A percentile compares a stretch with the other conserved stretches of the same genome.
phyloP scores from a whole-genome alignment of 64 coral and sea anemone species.

The Stylophora pistillata region DNA sequence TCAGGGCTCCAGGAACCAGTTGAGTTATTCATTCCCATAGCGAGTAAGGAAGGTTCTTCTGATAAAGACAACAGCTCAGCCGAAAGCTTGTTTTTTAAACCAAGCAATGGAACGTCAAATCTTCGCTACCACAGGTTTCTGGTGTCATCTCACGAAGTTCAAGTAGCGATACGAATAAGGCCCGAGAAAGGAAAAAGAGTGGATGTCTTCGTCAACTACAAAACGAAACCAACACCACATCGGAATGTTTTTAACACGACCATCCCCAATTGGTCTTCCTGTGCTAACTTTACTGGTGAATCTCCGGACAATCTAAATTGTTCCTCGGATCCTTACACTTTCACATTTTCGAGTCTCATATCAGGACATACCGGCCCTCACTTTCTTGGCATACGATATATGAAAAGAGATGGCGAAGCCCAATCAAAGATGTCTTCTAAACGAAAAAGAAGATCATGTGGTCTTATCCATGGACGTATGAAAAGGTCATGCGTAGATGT shows the following conservation, averaged over 20 bases:
- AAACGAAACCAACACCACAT: constrained; percentile 41
- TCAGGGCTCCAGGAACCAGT: constrained; percentile 46
- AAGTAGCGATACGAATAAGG: constrained; percentile 29
- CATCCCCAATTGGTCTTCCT: constrained; percentile 40
- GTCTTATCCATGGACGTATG: constrained; percentile 39
- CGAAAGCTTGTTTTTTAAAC: constrained; percentile 65
- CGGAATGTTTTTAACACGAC: constrained; percentile 16
- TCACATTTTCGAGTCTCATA: constrained; percentile 37
- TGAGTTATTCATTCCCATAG: constrained; percentile 45
- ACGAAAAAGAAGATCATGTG: constrained; percentile 54
- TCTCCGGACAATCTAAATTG: constrained; percentile 13
- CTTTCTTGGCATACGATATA: constrained; percentile 56
- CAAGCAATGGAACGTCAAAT: constrained; percentile 46
- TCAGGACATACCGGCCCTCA: constrained; percentile 46
- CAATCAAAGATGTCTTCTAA: not conserved
- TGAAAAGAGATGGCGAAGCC: not conserved
- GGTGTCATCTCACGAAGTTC: constrained; percentile 18
- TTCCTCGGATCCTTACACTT: constrained; percentile 44
- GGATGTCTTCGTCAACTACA: constrained; percentile 42
- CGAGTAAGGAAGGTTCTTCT: constrained; percentile 15
- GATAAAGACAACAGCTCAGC: constrained; percentile 53
- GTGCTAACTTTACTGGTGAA: not conserved
- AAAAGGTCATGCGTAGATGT: constrained; percentile 87
- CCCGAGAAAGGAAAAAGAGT: constrained; percentile 22
- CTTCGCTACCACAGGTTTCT: constrained; percentile 60